A percentile compares a stretch with the other conserved stretches of the same genome.
Evolutionary conservation across 37 sponge, comb jelly and placozoan species (phyloP).

Genomic region (Bolinopsis microptera): DNA sequence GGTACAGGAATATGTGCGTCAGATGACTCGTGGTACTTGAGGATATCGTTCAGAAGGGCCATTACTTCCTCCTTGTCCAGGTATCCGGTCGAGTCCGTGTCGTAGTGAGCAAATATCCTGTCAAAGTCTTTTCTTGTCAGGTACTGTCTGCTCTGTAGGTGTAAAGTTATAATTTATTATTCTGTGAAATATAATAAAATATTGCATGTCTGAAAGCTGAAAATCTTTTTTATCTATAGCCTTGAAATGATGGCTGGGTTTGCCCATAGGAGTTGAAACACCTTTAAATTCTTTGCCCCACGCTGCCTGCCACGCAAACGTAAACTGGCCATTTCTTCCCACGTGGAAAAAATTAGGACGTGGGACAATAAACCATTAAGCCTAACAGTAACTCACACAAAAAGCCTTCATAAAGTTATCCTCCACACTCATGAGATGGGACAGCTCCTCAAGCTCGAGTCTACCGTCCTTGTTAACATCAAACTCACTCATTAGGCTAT

Average conservation of each 20-base stretch:
- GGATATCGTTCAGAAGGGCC: slow-evolving; percentile 59
- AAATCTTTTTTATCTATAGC: too few species aligned
- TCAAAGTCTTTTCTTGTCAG: slow-evolving; percentile 60
- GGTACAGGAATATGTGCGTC: slow-evolving; percentile 53
- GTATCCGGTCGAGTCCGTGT: slow-evolving; percentile 57
- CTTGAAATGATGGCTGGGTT: too few species aligned
- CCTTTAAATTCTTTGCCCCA: too few species aligned
- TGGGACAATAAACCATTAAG: too few species aligned
- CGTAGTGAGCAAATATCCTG: slow-evolving; percentile 61
- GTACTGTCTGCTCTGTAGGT: slow-evolving; percentile 14
- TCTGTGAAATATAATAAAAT: too few species aligned
- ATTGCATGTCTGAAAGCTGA: too few species aligned
- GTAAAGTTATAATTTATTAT: too few species aligned
- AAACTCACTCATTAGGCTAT: slow-evolving; percentile 15
- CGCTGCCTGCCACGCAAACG: too few species aligned
- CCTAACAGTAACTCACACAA: slow-evolving; percentile 1
- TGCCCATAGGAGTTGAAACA: too few species aligned
- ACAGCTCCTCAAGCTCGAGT: slow-evolving; percentile 48
- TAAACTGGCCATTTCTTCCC: too few species aligned
- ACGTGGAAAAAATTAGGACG: too few species aligned
- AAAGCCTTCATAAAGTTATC: slow-evolving; percentile 65
- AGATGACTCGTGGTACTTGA: slow-evolving; percentile 50
- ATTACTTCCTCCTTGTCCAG: slow-evolving; percentile 65
- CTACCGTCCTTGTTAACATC: slow-evolving; percentile 63
- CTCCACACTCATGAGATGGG: slow-evolving; percentile 65